Base-by-base conservation (phyloP, 2,113 vertebrate genomes). In the Aspidoscelis tigris region DNA sequence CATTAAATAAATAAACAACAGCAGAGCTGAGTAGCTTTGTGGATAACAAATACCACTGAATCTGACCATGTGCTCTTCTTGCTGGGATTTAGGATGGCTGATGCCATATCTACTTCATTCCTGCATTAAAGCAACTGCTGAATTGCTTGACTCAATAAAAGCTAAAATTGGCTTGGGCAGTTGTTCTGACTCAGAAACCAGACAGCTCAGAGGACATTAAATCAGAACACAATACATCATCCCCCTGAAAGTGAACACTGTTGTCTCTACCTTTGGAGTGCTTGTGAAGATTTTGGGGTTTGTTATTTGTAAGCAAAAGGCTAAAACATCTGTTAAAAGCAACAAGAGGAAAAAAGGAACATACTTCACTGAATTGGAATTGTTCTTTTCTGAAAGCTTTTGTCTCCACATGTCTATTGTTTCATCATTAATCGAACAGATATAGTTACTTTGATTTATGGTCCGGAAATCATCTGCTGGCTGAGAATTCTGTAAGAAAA, bases 401-500 rank as follows among this genome's bases (percentile, higher is more conserved):
- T 98, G 95, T 92, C 97, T 97, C 98, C 98, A 99, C 61, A 95
- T 94, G 88, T 98, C 97, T 95, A 99, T 95, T 83, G 96, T 97
- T 87, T 98, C 97, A 87, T 96, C 95, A 92, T 97, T 99, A 94
- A 99, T 98, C 86, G 96, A 93, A 86, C 97, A 97, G 89, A 98
- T 97, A 85, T 97, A 97, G 95, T 96, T 97, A 78, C 91, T 94
- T 95, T 97, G 92, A 92, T 97, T 97, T 92, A 98, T 91, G 90
- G 95, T 95, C 91, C 98, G 97, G 95, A 99, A 99, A 96, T 99
- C 98, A 93, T 98, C 98, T 74, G 97, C 95, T 86, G 94, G 93
- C 84, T 92, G 93, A 58, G 88, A 95, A 93, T 94, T 97, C 98
- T 99, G 95, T 86, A 92, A 93, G 90, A 83, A 88, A 76, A 95